Base-by-base conservation (phyloP, 2,888 invertebrate genomes). In the Lasioglossum marginatum region DNA sequence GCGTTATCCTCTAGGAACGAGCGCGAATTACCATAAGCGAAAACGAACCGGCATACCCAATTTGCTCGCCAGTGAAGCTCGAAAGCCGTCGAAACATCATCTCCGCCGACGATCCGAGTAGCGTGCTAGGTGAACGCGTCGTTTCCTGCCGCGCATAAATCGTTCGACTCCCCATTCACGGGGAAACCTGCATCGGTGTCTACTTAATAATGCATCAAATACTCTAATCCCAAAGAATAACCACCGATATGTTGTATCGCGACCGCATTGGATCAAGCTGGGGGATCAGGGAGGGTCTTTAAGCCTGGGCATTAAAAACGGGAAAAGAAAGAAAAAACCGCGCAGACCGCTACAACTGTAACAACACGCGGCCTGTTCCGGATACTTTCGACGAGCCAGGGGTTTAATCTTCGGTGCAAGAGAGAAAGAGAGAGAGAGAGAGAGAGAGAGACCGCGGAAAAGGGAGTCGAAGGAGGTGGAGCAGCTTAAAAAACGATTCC, bases 191-290 rank as follows among this genome's bases (percentile, higher is more conserved):
- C 91, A 89, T 89, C 87, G 88, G 91, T 92, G 90, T 93, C 93
- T 92, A 92, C 91, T 94, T 94, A 94, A 94, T 94, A 94, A 93
- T 93, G 91, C 93, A 92, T 91, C 92, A 88, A 90, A 89, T 81
- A 87, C 89, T 89, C 88, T 94, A 93, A 94, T 93, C 94, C 92
- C 83, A 89, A 93, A 93, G 91, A 94, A 94, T 93, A 94, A 94
- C 93, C 92, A 89, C 88, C 88, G 82, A 87, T 88, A 90, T 88
- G 90, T 85, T 87, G 87, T 81, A 85, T 60, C 83, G 78, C 68
- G 86, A 82, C 57, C 37, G 68, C 82, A 80, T 77, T 68, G 85
- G 74, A 74, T 79, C 75, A 57, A 57, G 19, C 63, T 52, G 87
- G 82, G 85, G 78, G 3, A 73, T 66, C 83, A 77, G 43, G 81